Conservation (phyloP, 2,113 vertebrate species). For the Vireo altiloquus region DNA sequence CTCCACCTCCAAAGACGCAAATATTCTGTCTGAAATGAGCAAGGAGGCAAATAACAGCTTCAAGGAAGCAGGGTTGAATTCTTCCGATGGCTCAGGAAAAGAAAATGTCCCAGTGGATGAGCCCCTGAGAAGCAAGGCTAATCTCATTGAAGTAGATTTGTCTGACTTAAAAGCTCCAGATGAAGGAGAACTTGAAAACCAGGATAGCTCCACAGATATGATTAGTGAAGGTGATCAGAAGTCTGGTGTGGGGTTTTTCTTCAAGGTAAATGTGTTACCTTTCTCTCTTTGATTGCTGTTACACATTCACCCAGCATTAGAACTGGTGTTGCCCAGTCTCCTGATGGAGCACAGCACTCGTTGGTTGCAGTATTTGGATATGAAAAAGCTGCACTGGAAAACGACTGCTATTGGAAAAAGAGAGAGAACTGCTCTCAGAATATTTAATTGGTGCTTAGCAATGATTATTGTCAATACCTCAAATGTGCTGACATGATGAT, state of each 20-base stretch:
- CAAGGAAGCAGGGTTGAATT: constrained; percentile 47
- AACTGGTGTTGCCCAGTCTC: neutral
- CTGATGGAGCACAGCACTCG: neutral
- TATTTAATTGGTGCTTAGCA: neutral
- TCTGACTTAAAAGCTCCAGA: constrained; percentile 80
- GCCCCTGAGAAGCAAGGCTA: constrained; percentile 74
- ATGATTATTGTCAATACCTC: neutral
- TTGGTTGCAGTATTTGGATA: neutral
- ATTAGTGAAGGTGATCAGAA: constrained; percentile 82
- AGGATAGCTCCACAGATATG: constrained; percentile 58
- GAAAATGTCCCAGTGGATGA: constrained; percentile 72
- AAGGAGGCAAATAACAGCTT: constrained; percentile 66
- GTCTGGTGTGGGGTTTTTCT: constrained; percentile 90
- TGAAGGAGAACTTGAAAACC: constrained; percentile 66
- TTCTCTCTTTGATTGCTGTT: neutral
- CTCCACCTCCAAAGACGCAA: constrained; percentile 69
- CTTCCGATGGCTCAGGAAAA: constrained; percentile 65
- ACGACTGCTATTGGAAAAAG: neutral
- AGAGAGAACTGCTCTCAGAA: neutral
- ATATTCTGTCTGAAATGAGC: constrained; percentile 70
- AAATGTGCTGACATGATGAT: neutral
- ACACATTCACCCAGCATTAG: neutral
- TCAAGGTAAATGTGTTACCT: constrained; percentile 79
- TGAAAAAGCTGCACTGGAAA: neutral
- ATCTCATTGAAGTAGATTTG: constrained; percentile 91